phyloP scores from a whole-genome alignment of 2,888 invertebrate species.

The Sinodicranocentrus sp. region DNA sequence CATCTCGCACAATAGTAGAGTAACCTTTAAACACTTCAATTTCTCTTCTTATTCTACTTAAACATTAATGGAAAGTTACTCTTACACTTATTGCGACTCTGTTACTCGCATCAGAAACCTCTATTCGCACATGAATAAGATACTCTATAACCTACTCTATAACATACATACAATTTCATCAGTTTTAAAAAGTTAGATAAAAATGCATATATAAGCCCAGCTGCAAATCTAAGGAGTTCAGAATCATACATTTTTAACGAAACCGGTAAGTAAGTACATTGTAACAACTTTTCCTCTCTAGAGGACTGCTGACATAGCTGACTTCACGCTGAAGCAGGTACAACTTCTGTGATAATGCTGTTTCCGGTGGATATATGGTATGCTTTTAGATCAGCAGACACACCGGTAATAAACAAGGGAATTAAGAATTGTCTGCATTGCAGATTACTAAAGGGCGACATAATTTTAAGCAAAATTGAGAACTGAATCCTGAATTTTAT shows the following conservation, averaged over 20 bases:
- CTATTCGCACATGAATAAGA: no score
- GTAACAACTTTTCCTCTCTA: not conserved
- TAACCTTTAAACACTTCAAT: not conserved
- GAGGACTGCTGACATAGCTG: not conserved
- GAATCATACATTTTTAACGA: constrained; percentile 8
- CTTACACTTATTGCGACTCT: no score
- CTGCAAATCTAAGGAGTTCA: no score
- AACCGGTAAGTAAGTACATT: not conserved
- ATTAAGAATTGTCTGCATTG: constrained; percentile 14
- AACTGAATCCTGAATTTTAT: no score
- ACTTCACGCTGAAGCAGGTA: constrained; percentile 5
- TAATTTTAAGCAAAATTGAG: not conserved
- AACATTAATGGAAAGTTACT: not conserved
- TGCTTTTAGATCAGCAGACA: not conserved
- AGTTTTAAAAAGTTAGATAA: no score
- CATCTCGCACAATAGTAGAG: not conserved
- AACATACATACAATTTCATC: no score
- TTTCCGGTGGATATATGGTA: not conserved
- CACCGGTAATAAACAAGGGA: constrained; percentile 5
- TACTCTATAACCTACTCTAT: no score
- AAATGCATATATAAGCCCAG: no score
- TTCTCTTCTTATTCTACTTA: not conserved
- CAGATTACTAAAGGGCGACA: not conserved
- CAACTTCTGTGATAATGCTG: not conserved
- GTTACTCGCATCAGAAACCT: no score